phyloP scores from a whole-genome alignment of 2,797 vertebrate genomes.

The Synanceia verrucosa region DNA sequence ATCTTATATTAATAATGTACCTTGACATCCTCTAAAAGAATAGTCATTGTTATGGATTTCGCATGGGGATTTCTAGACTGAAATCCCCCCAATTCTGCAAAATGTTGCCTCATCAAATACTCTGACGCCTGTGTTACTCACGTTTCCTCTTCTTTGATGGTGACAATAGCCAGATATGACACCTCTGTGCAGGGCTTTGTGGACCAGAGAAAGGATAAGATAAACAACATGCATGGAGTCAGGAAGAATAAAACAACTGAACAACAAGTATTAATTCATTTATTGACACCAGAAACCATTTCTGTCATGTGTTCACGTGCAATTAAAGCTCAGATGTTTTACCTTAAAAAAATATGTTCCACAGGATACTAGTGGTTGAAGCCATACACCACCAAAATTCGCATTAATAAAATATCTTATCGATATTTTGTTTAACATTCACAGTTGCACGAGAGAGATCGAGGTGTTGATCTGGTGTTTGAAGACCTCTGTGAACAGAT shows the following conservation, averaged over 20 bases:
- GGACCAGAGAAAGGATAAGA: background rate
- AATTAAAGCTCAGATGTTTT: constrained; percentile 18
- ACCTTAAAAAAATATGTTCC: too few relatives aligned
- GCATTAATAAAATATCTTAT: background rate
- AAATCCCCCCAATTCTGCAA: background rate
- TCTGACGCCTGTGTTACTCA: constrained; percentile 45
- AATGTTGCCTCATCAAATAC: constrained; percentile 4
- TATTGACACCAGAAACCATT: background rate
- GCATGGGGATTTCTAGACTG: constrained; percentile 18
- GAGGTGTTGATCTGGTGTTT: background rate
- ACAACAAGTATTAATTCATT: background rate
- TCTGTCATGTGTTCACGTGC: background rate
- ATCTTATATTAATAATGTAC: background rate
- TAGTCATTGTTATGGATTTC: constrained; percentile 1
- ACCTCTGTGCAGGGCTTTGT: background rate
- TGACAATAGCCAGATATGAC: constrained; percentile 16
- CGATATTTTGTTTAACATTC: background rate
- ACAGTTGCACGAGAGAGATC: background rate
- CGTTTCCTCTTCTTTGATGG: constrained; percentile 47
- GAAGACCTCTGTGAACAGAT: background rate
- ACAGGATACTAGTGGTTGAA: constrained; percentile 21
- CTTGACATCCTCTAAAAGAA: constrained; percentile 34
- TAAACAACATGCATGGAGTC: background rate
- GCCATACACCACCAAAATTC: background rate
- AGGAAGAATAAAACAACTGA: background rate